Base-by-base conservation (phyloP, 2,888 invertebrate species). In the Torymus auratus region DNA sequence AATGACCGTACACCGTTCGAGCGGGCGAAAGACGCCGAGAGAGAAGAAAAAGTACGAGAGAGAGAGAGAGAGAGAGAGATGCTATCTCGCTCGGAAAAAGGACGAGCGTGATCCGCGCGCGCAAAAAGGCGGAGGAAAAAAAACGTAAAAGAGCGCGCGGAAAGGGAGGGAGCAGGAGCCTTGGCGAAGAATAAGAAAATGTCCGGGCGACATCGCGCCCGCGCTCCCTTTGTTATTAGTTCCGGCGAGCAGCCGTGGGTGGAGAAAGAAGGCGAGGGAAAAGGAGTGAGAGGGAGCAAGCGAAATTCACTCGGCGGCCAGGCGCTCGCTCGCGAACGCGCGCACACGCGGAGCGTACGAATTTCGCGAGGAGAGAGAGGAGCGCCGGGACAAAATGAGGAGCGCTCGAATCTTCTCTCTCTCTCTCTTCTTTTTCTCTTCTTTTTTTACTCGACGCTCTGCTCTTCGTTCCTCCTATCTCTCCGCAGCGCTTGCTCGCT, bases 141-240 rank as follows among this genome's bases (percentile, higher is more conserved):
- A 20, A n/a, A 14, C 2, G 28, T 62, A 41, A 41, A 41, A 41
- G 41, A 41, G 41, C 41, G 28, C 28, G 41, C 41, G 41, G 41
- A 41, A 41, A 1, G 41, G 41, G 7, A 7, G 7, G 41, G 5
- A 41, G 41, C 41, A 41, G 14, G 41, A 61, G 64, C 12, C 28
- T 70, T n/a, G 28, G 41, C 75, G 67, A 67, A 69, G 79, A 74
- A 74, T 79, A 68, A 73, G 73, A 73, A 79, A 79, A 79, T 79
- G 78, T 79, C 78, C 60, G 78, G 15, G 77, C 69, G 68, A 76
- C 75, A 60, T 61, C 68, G 73, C 55, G 76, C n/a, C 17, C 78
- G 68, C 68, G 53, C 17, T 64, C 64, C 77, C 70, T 78, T 81
- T 77, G 81, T 81, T 78, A 81, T 81, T 78, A 81, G 77, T 81